phyloP scores from a whole-genome alignment of 2,797 vertebrate species.

The Aviceda leuphotes region DNA sequence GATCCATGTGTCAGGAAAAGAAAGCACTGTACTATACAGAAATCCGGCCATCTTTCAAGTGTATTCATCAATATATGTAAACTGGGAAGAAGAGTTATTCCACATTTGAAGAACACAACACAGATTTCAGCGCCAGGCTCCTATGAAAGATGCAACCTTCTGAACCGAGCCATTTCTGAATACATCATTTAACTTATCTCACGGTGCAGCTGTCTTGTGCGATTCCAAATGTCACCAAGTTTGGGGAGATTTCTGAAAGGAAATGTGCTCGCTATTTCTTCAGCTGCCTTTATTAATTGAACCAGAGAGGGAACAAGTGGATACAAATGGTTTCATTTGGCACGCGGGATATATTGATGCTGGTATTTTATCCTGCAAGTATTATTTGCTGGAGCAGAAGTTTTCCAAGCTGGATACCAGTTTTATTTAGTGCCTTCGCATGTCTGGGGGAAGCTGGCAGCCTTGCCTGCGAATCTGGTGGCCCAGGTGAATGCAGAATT shows the following conservation, averaged over 20 bases:
- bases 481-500: background rate
- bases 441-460: background rate
- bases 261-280: background rate
- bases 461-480: background rate
- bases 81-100: conserved; percentile 8
- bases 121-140: background rate
- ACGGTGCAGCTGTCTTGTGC: conserved; percentile 34
- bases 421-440: background rate
- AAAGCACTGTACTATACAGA: background rate
- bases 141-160: conserved; percentile 48
- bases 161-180: background rate
- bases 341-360: background rate
- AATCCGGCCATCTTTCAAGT: background rate
- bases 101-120: background rate
- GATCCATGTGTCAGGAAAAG: conserved; percentile 21
- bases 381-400: background rate
- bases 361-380: background rate
- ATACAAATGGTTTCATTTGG: background rate
- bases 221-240: conserved; percentile 42
- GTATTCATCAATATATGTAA: background rate
- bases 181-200: conserved; percentile 55
- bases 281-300: background rate
- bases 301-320: background rate
- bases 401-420: background rate
- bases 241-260: conserved; percentile 38